Base-by-base conservation (phyloP, 2,888 invertebrate species). In the Parochlus steinenii region DNA sequence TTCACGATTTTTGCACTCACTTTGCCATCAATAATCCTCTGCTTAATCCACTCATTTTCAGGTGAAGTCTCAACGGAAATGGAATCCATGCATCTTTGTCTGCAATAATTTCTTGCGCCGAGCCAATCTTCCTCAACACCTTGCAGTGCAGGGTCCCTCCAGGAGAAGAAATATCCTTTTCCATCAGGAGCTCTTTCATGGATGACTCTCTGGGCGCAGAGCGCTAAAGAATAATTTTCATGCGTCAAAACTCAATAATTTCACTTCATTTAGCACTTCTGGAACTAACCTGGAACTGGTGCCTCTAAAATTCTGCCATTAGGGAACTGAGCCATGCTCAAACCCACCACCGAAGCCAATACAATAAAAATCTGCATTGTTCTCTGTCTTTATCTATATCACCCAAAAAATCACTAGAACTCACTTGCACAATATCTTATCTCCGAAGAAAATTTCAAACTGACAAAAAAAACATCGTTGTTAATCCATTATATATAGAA, bases 61-160 rank as follows among this genome's bases (percentile, higher is more conserved):
- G 74, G 73, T 44, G 77, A 78, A 36, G 83, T 83, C 61, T 87
- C 86, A 47, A 87, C 55, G 3, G 82, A 81, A 29, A 86, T 78
- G 31, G 81, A 70, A 57, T 87, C 87, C 87, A 87, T 87, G 58
- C 87, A 87, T 39, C 83, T 74, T 60, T 80, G 74, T 41, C 87
- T 68, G 59, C 87, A 87, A 60, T 71, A 83, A 56, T 87, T 87
- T 49, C 87, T 69, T 15, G 75, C 83, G 30, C 73, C 75, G 43
- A 87, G 58, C 86, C 86, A 86, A 59, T 86, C 83, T 46, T 78
- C 69, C 54, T 85, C 80, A 31, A 75, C 73, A 16, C 73, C 74
- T 42, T 70, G 69, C 20, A 79, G 67, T 15, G 71, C 68, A 4
- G 74, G 75, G 50, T 85, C 82, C 39, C 76, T 71, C 85, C 85